A percentile compares a stretch with the other conserved stretches of the same genome.
Evolutionary conservation across 2,888 invertebrate species (phyloP).

Genomic region (Fragum sueziense): DNA sequence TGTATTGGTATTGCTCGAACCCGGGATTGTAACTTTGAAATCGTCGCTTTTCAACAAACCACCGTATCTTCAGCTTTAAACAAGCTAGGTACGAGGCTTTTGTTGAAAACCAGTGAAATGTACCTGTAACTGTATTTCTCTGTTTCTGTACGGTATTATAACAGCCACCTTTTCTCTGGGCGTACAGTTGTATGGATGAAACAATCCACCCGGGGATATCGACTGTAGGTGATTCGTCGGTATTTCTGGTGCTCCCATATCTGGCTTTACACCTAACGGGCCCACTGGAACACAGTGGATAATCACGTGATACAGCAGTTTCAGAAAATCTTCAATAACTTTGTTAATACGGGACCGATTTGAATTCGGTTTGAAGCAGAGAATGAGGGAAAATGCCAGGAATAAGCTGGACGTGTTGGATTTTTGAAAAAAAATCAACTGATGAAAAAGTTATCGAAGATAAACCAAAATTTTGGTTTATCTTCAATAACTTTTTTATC

Average conservation of each 20-base stretch:
- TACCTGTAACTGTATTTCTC: constrained; percentile 47
- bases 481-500: too few relatives aligned
- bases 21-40: background rate
- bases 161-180: constrained; percentile 53
- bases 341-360: too few relatives aligned
- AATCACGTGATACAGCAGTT: too few relatives aligned
- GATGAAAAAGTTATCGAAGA: too few relatives aligned
- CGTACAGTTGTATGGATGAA: constrained; percentile 42
- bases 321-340: too few relatives aligned
- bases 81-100: background rate
- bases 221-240: background rate
- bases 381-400: too few relatives aligned
- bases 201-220: constrained; percentile 37
- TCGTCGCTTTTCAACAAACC: background rate
- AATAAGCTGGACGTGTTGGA: too few relatives aligned
- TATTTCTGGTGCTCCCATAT: constrained; percentile 5
- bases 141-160: constrained; percentile 54
- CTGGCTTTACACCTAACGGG: constrained; percentile 6
- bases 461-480: too few relatives aligned
- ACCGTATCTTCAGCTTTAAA: background rate
- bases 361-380: too few relatives aligned
- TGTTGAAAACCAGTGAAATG: background rate
- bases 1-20: too few relatives aligned
- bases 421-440: too few relatives aligned
- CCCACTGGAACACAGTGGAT: constrained; percentile 32